Percentiles rank a stretch among this genome's conserved stretches.
phyloP scores from a whole-genome alignment of 2,113 vertebrate species.

The Gambusia affinis region DNA sequence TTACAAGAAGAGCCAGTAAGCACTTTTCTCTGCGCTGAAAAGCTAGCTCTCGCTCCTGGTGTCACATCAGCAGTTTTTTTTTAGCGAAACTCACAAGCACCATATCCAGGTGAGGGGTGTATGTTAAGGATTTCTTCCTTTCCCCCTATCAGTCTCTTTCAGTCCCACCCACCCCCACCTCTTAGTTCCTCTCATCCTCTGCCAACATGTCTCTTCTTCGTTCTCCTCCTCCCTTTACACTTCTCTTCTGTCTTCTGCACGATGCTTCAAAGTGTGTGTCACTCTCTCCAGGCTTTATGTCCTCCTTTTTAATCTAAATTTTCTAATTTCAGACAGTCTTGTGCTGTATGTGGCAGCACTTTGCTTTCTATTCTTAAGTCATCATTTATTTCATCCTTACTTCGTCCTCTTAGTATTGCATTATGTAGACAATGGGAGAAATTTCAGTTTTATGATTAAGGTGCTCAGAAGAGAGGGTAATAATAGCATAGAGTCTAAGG shows the following conservation, averaged over 20 bases:
- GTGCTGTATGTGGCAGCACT: slow-evolving; percentile 12
- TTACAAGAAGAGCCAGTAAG: slow-evolving; percentile 83
- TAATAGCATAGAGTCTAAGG: background rate
- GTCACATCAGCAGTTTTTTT: slow-evolving; percentile 84
- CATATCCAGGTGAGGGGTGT: slow-evolving; percentile 77
- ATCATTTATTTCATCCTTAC: slow-evolving; percentile 7
- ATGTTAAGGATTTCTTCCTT: slow-evolving; percentile 73
- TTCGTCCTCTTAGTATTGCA: background rate
- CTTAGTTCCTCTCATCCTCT: slow-evolving; percentile 62
- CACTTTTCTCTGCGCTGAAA: slow-evolving; percentile 82
- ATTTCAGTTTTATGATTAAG: background rate
- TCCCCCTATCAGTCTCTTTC: slow-evolving; percentile 71
- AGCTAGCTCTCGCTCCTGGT: slow-evolving; percentile 74
- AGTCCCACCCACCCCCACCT: slow-evolving; percentile 44
- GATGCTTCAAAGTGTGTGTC: slow-evolving; percentile 66
- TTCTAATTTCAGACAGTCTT: slow-evolving; percentile 25
- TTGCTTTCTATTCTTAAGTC: slow-evolving; percentile 26
- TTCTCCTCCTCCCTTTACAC: slow-evolving; percentile 61
- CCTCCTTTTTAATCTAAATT: slow-evolving; percentile 29
- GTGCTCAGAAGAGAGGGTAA: background rate
- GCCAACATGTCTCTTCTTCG: slow-evolving; percentile 58
- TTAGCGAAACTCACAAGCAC: slow-evolving; percentile 73
- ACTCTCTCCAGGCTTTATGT: slow-evolving; percentile 47
- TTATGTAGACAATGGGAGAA: background rate
- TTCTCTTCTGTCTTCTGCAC: slow-evolving; percentile 69